Evolutionary conservation across 2,113 vertebrate genomes (phyloP).

Genomic region (Microtus richardsoni): DNA sequence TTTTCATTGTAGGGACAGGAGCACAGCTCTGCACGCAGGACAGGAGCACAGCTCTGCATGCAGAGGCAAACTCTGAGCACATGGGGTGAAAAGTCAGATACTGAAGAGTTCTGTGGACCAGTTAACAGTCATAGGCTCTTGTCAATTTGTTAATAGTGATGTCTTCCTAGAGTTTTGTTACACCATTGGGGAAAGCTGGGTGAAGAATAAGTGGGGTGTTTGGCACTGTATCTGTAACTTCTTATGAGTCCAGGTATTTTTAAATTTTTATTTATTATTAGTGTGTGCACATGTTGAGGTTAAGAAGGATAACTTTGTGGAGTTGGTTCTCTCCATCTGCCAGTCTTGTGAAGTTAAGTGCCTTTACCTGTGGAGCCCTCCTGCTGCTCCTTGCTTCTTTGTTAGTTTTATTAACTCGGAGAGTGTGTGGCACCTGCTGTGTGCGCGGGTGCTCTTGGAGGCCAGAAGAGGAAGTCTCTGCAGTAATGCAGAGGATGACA

Average conservation of each 20-base stretch:
- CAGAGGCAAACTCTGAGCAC: neutral
- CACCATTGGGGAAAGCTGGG: neutral
- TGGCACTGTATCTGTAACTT: constrained; percentile 36
- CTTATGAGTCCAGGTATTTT: neutral
- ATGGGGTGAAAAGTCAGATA: neutral
- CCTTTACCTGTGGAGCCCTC: neutral
- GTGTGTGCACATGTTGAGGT: neutral
- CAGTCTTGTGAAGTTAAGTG: neutral
- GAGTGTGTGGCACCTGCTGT: neutral
- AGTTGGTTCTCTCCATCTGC: neutral
- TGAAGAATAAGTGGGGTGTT: neutral
- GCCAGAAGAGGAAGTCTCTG: neutral
- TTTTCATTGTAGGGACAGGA: neutral
- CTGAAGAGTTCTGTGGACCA: neutral
- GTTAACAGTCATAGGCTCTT: neutral
- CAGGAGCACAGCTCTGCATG: neutral
- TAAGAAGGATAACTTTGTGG: neutral
- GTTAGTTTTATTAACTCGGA: neutral
- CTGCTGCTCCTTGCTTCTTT: neutral
- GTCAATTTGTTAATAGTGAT: constrained; percentile 28
- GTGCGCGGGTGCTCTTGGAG: neutral
- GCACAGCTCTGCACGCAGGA: neutral
- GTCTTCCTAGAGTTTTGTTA: neutral
- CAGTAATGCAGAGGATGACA: neutral
- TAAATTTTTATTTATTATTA: neutral